These are phyloP conservation scores for Lutraria lutraria DNA, from an alignment of 2,888 invertebrate genomes.

Conservation along the genomic window DNA sequence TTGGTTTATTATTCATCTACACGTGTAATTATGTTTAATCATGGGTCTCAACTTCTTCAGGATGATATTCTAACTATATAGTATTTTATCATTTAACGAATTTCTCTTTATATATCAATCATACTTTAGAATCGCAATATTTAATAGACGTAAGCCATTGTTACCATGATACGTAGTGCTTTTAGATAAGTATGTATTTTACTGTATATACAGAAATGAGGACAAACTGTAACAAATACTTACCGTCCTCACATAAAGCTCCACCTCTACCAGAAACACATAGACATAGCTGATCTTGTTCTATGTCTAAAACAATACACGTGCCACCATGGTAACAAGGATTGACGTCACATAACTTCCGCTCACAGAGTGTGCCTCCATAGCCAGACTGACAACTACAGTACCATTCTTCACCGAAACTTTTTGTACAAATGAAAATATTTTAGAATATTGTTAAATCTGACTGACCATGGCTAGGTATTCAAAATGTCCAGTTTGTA, in stretches of 20 bases:
- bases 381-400: slow-evolving; percentile 51
- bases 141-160: no score
- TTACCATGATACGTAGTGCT: no score
- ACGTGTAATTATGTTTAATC: no score
- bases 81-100: no score
- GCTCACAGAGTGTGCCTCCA: slow-evolving; percentile 53
- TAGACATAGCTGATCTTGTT: slow-evolving; percentile 53
- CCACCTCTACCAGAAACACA: slow-evolving; percentile 61
- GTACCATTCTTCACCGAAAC: slow-evolving; percentile 56
- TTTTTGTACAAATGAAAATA: not conserved
- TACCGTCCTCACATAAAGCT: slow-evolving; percentile 55
- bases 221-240: not conserved
- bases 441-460: no score
- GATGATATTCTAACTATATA: no score
- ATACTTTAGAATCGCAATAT: no score
- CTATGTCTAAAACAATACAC: slow-evolving; percentile 49
- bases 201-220: no score
- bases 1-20: no score
- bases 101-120: no score
- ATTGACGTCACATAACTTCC: slow-evolving; percentile 50
- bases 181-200: no score
- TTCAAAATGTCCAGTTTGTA: not conserved
- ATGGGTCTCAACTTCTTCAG: no score
- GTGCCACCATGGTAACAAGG: slow-evolving; percentile 62
- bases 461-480: not conserved